These are phyloP conservation scores for Microcebus griseorufus DNA, from an alignment of 2,113 vertebrate species.

Conservation along the genomic window DNA sequence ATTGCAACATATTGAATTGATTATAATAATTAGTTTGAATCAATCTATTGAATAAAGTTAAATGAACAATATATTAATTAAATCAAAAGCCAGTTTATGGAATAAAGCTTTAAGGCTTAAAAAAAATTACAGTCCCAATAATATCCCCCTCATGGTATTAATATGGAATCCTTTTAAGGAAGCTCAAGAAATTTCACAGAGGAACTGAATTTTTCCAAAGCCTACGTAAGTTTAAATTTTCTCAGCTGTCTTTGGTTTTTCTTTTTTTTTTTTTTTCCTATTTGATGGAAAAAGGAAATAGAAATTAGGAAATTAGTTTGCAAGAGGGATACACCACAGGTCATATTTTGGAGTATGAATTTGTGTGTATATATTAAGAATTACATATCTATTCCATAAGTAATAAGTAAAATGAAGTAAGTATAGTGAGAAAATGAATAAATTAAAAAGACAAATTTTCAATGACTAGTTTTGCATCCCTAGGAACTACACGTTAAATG, in stretches of 20 bases:
- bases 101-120: conserved; percentile 22
- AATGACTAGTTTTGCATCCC: not conserved
- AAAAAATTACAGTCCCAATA: not conserved
- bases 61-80: not conserved
- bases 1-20: not conserved
- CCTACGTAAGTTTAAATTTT: not conserved
- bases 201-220: not conserved
- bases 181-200: conserved; percentile 47
- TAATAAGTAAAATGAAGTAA: not conserved
- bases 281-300: not conserved
- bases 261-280: not conserved
- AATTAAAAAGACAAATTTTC: conserved; percentile 18
- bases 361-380: not conserved
- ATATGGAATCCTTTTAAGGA: not conserved
- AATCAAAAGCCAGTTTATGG: conserved; percentile 10
- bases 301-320: not conserved
- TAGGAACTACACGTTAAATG: not conserved
- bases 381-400: not conserved
- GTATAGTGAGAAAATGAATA: not conserved
- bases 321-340: not conserved
- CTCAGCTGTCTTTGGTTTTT: not conserved
- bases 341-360: not conserved
- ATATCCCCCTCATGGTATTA: not conserved
- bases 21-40: conserved; percentile 32
- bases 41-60: not conserved